These are phyloP conservation scores for Eospalax fontanierii DNA, from an alignment of 2,797 vertebrate species.

Conservation along the genomic window DNA sequence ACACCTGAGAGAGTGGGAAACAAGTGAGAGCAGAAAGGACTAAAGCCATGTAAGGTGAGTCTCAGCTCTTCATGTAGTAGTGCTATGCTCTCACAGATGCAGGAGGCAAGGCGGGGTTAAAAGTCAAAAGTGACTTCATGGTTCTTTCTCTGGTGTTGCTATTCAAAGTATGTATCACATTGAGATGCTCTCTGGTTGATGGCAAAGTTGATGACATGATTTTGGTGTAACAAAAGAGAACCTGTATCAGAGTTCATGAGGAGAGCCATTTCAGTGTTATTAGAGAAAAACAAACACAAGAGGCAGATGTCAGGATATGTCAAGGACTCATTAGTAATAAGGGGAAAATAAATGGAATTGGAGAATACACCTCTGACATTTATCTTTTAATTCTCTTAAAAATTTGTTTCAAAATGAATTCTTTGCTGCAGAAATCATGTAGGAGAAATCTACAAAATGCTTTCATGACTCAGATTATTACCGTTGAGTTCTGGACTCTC, in stretches of 20 bases:
- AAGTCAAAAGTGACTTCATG: not conserved
- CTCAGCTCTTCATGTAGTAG: not conserved
- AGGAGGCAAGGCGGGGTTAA: not conserved
- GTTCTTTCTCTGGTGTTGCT: not conserved
- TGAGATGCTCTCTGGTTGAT: not conserved
- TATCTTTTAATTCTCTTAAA: not conserved
- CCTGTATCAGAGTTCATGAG: not conserved
- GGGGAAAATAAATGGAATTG: slow-evolving; percentile 66
- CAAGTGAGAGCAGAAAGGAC: not conserved
- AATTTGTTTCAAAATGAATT: slow-evolving; percentile 34
- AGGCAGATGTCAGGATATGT: slow-evolving; percentile 61
- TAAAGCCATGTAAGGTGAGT: not conserved
- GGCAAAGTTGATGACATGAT: slow-evolving; percentile 9
- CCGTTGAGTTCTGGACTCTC: not conserved
- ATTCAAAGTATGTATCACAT: not conserved
- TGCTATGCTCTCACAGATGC: not conserved
- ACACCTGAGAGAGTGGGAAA: not conserved
- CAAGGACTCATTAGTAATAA: slow-evolving; percentile 73
- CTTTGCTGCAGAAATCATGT: slow-evolving; percentile 6
- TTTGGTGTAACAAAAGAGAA: slow-evolving; percentile 31
- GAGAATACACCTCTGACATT: slow-evolving; percentile 1
- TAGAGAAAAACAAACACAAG: not conserved
- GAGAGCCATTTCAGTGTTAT: slow-evolving; percentile 27
- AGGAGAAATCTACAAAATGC: not conserved
- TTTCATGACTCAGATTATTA: not conserved